A percentile compares a stretch with the other conserved stretches of the same genome.
Evolutionary conservation across 2,113 vertebrate species (phyloP).

Genomic region (Rhinopomastus cyanomelas): DNA sequence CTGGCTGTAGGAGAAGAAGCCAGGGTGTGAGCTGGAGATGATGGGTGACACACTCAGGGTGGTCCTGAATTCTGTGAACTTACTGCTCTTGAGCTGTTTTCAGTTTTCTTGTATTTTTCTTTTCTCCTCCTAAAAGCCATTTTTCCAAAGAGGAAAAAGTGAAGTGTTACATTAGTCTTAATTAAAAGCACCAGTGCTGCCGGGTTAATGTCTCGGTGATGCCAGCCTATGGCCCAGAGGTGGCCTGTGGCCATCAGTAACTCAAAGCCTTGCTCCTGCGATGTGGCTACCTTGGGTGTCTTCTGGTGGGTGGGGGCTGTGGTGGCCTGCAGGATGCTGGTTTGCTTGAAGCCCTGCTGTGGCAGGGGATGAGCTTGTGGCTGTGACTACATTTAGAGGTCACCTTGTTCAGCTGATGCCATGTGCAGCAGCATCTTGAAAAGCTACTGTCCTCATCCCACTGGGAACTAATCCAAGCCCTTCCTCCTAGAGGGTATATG

Average conservation of each 20-base stretch:
- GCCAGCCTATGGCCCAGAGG: neutral
- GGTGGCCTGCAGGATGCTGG: neutral
- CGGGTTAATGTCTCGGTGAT: neutral
- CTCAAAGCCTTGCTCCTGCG: neutral
- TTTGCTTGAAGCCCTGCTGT: neutral
- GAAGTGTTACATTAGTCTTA: neutral
- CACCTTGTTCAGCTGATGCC: neutral
- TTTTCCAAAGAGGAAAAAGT: neutral
- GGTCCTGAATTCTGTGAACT: neutral
- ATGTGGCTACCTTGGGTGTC: neutral
- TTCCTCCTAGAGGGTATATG: neutral
- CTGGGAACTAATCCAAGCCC: neutral
- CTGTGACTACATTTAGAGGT: neutral
- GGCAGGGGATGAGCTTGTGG: fast-evolving
- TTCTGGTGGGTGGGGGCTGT: neutral
- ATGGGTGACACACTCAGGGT: neutral
- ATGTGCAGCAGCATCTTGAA: neutral
- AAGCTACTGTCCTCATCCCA: fast-evolving
- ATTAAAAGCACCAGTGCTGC: neutral
- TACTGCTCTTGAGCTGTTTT: neutral
- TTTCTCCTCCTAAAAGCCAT: neutral
- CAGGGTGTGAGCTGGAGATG: neutral
- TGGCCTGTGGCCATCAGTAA: neutral
- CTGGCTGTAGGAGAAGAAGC: neutral
- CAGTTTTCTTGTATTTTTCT: neutral